Evolutionary conservation across 2,888 invertebrate species (phyloP).

Genomic region (Holacanthella duospinosa): DNA sequence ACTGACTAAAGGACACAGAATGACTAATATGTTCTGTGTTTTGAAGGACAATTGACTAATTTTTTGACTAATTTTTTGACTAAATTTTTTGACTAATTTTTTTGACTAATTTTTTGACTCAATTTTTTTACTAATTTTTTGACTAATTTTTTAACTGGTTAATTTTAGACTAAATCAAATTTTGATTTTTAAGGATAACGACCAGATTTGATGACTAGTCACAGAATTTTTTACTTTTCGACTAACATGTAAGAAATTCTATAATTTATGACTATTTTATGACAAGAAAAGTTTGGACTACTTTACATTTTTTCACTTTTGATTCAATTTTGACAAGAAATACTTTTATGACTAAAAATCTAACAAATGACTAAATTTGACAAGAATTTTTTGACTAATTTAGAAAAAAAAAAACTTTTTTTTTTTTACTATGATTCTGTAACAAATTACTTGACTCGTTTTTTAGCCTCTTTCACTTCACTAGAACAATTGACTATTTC

Average conservation of each 20-base stretch:
- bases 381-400: background rate
- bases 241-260: background rate
- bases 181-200: too few species aligned
- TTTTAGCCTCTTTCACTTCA: too few species aligned
- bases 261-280: background rate
- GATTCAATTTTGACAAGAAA: too few species aligned
- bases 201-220: background rate
- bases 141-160: background rate
- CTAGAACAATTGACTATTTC: too few species aligned
- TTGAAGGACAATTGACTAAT: slow-evolving; percentile 1
- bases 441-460: too few species aligned
- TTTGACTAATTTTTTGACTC: background rate
- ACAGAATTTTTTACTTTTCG: background rate
- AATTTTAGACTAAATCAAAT: too few species aligned
- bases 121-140: background rate
- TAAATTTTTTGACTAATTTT: background rate
- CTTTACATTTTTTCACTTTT: too few species aligned
- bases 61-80: slow-evolving; percentile 3
- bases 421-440: background rate
- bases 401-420: background rate
- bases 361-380: background rate
- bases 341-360: too few species aligned
- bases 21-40: too few species aligned
- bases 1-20: background rate
- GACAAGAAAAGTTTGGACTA: background rate